Conservation (phyloP, 2,888 invertebrate genomes). For the Euclidia mi region DNA sequence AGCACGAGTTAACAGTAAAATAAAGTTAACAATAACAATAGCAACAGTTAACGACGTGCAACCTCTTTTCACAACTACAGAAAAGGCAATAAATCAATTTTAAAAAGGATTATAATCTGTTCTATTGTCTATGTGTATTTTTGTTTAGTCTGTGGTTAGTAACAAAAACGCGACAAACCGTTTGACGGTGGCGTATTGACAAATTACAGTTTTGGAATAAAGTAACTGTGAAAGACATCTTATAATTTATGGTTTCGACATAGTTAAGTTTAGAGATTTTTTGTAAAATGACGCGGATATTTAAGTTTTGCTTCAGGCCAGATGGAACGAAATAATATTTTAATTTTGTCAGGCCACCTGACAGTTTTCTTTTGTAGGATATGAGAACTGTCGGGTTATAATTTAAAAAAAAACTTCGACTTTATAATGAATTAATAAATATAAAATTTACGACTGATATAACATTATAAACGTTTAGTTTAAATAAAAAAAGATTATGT, state of each 20-base stretch:
- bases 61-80: slow-evolving; percentile 54
- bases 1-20: slow-evolving; percentile 24
- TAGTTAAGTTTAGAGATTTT: slow-evolving; percentile 47
- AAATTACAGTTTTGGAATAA: slow-evolving; percentile 63
- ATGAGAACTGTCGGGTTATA: too few relatives aligned
- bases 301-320: neutral
- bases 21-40: slow-evolving; percentile 32
- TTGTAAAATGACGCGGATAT: slow-evolving; percentile 8
- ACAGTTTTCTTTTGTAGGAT: too few relatives aligned
- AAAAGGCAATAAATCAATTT: slow-evolving; percentile 73
- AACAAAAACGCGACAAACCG: slow-evolving; percentile 60
- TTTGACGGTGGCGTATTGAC: slow-evolving; percentile 67
- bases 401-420: too few relatives aligned
- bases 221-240: slow-evolving; percentile 65
- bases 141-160: slow-evolving; percentile 61
- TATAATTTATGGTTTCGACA: slow-evolving; percentile 68
- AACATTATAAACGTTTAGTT: too few relatives aligned
- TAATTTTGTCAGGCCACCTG: too few relatives aligned
- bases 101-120: slow-evolving; percentile 75
- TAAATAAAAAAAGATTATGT: too few relatives aligned
- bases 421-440: too few relatives aligned
- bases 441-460: too few relatives aligned
- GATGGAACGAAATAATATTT: too few relatives aligned
- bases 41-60: slow-evolving; percentile 20
- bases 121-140: slow-evolving; percentile 68